Conservation (phyloP, 2,113 vertebrate genomes). For the Camelus bactrianus region DNA sequence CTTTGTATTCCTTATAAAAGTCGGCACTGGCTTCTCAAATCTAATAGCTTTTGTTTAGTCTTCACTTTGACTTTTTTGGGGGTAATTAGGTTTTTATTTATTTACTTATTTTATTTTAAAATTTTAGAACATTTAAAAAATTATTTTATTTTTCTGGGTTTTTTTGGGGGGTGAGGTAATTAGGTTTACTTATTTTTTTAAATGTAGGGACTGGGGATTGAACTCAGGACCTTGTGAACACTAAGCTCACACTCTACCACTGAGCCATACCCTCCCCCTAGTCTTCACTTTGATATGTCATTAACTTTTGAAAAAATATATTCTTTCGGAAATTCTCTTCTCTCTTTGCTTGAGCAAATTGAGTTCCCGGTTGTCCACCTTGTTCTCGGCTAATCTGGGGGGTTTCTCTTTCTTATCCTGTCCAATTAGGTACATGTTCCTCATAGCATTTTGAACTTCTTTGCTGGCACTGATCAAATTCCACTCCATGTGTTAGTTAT, state of each 20-base stretch:
- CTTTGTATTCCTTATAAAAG: constrained; percentile 2
- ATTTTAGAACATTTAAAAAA: too few species aligned
- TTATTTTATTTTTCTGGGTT: too few species aligned
- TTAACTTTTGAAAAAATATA: constrained; percentile 1
- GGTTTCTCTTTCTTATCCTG: not conserved
- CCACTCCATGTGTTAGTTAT: constrained; percentile 42
- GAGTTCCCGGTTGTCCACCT: not conserved
- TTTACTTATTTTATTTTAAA: too few species aligned
- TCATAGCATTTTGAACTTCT: not conserved
- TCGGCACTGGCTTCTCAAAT: constrained; percentile 14
- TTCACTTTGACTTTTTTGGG: not conserved
- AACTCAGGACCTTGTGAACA: too few species aligned
- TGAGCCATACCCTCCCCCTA: too few species aligned
- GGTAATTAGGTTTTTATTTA: too few species aligned
- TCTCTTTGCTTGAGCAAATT: not conserved
- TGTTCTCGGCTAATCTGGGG: not conserved
- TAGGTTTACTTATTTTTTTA: too few species aligned
- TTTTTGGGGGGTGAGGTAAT: too few species aligned
- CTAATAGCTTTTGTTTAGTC: not conserved
- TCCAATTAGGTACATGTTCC: not conserved
- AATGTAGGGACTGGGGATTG: too few species aligned
- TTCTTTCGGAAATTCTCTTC: constrained; percentile 25
- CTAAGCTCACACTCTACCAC: too few species aligned
- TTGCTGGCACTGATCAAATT: constrained; percentile 34
- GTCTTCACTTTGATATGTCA: constrained; percentile 14